Percentiles rank a stretch among this genome's conserved stretches.
Conservation (phyloP, 2,888 invertebrate genomes). For the Euplagia quadripunctaria region DNA sequence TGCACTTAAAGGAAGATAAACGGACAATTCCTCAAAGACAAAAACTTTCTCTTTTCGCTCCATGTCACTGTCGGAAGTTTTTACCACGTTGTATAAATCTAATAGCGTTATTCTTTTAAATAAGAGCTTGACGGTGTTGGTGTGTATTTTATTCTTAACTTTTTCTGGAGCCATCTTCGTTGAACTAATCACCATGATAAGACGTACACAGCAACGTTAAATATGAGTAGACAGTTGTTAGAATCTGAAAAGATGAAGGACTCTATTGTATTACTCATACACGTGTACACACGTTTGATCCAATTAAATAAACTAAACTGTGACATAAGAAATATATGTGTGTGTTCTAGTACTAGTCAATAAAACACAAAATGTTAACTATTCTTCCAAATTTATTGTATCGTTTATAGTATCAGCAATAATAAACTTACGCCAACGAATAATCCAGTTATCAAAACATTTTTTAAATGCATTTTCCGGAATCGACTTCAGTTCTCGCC, state of each 20-base stretch:
- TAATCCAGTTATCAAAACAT: no score
- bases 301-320: no score
- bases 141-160: background rate
- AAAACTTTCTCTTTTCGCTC: constrained; percentile 4
- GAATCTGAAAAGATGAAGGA: constrained; percentile 65
- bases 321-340: no score
- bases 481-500: no score
- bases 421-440: no score
- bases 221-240: constrained; percentile 76
- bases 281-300: no score
- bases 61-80: constrained; percentile 5
- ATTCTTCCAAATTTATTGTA: no score
- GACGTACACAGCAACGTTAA: constrained; percentile 74
- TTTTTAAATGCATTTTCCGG: no score
- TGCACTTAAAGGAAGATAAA: constrained; percentile 7
- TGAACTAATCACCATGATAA: constrained; percentile 56
- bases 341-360: no score
- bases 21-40: constrained; percentile 5
- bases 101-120: background rate
- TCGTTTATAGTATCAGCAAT: no score
- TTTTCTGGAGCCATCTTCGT: background rate
- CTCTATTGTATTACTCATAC: background rate
- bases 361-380: no score
- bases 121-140: background rate
- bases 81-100: background rate